Base-by-base conservation (phyloP, 1,140 invertebrate species). In the Pseudachorutes palmiensis region DNA sequence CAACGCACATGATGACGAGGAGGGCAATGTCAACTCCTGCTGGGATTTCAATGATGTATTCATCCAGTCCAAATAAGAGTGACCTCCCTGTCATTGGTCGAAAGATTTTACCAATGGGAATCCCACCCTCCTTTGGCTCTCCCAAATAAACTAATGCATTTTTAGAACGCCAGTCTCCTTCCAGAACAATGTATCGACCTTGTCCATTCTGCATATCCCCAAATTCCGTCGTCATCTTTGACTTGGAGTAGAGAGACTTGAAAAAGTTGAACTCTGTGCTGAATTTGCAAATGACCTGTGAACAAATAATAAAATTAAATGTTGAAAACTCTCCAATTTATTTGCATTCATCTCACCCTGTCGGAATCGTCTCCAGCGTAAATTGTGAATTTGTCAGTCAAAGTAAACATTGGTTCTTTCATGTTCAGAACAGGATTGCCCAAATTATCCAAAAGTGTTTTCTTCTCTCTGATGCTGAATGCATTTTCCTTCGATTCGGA, bases 1-100 rank as follows among this genome's bases (percentile, higher is more conserved):
- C 64, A 59, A 65, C 58, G 64, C 64, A 65, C 49, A 65, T 57
- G 2, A 65, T 57, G 29, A 33, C 31, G 24, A 59, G 24, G 9
- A 65, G 32, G 9, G 64, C 64, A 26, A 65, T 58, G 26, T 65
- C 64, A 1, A 65, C 51, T 5, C 64, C 64, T 16, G 64, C 2
- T 2, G 64, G 49, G 22, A 65, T 58, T 58, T 65, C 64, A 2
- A 65, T 1, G 3, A 32, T 14, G 31, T 65, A 65, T 12, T 22
- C 32, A 9, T 24, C 36, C 19, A 19, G 9, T 19, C 36, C 36
- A n/a, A n/a, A 36, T 22, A 61, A 31, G 12, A 64, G 28, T n/a
- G 41, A 64, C n/a, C 63, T 5, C 3, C 9, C 32, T 29, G 22
- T 59, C 14, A 58, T 19, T 19, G 64, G 49, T 5, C 64, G 49